Percentiles rank a stretch among this genome's conserved stretches.
Evolutionary conservation across 92 coral and sea anemone species (phyloP).

Genomic region (Actinernus sp.): DNA sequence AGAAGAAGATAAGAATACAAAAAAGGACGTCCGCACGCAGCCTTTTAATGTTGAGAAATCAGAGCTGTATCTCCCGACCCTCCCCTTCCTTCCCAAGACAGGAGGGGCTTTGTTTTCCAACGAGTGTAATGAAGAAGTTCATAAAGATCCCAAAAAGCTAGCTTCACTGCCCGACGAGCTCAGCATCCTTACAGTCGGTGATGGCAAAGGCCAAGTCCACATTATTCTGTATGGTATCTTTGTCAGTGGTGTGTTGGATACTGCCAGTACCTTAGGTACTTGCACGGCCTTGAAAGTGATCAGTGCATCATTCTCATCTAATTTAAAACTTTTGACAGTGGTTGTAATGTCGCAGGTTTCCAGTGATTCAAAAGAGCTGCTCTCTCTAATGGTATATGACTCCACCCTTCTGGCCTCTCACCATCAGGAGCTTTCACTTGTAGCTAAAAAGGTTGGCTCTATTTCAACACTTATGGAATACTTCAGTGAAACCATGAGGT

Average conservation of each 20-base stretch:
- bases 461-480: conserved; percentile 80
- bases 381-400: conserved; percentile 62
- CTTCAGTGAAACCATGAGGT: conserved; percentile 77
- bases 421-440: conserved; percentile 74
- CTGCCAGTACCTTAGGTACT: background rate
- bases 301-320: conserved; percentile 65
- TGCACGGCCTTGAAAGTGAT: conserved; percentile 45
- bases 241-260: conserved; percentile 58
- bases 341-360: conserved; percentile 37
- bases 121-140: conserved; percentile 67
- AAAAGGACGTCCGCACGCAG: conserved; percentile 16
- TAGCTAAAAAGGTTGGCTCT: conserved; percentile 86
- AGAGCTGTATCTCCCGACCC: conserved; percentile 73
- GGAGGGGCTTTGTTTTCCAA: conserved; percentile 86
- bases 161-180: conserved; percentile 74
- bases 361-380: conserved; percentile 15
- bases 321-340: conserved; percentile 69
- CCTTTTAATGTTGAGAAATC: conserved; percentile 81
- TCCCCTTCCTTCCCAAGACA: conserved; percentile 86
- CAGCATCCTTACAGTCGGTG: conserved; percentile 85
- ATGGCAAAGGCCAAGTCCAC: conserved; percentile 68
- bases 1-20: conserved; percentile 37
- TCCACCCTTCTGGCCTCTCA: conserved; percentile 75
- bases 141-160: conserved; percentile 92
- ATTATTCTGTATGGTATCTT: conserved; percentile 85